A percentile compares a stretch with the other conserved stretches of the same genome.
Evolutionary conservation across 2,797 vertebrate species (phyloP).

Genomic region (Notolabrus celidotus): DNA sequence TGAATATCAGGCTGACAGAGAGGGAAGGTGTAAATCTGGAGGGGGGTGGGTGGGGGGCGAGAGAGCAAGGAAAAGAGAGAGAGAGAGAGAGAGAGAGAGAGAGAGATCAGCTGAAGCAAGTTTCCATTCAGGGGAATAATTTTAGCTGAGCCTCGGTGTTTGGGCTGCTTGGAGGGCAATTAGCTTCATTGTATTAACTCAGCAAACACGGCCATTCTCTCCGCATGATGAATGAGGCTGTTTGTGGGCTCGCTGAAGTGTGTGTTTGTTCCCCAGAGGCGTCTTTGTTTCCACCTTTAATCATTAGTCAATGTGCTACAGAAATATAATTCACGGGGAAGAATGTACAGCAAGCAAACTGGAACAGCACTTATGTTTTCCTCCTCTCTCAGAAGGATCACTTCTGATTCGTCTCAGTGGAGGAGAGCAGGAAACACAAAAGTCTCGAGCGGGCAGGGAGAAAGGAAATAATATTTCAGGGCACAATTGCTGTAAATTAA

Average conservation of each 20-base stretch:
- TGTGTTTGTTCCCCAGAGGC: constrained; percentile 81
- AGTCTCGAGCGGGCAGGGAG: constrained; percentile 24
- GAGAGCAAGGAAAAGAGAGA: constrained; percentile 10
- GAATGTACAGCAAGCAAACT: constrained; percentile 68
- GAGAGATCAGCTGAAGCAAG: constrained; percentile 75
- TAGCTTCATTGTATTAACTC: constrained; percentile 86
- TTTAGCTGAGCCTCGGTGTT: constrained; percentile 83
- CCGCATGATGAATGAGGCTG: constrained; percentile 84
- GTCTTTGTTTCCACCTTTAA: constrained; percentile 84
- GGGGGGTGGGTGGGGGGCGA: constrained; percentile 32
- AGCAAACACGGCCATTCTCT: constrained; percentile 82
- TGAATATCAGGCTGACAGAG: constrained; percentile 78
- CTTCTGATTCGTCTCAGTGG: constrained; percentile 56
- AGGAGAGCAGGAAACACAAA: constrained; percentile 51
- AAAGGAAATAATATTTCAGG: constrained; percentile 58
- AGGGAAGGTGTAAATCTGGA: constrained; percentile 58
- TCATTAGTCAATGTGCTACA: constrained; percentile 82
- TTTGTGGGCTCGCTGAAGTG: constrained; percentile 80
- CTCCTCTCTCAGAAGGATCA: constrained; percentile 51
- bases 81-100: constrained; percentile 28
- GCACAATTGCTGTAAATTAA: constrained; percentile 71
- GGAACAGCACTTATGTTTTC: constrained; percentile 63
- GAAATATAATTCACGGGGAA: constrained; percentile 77
- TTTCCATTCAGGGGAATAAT: constrained; percentile 78
- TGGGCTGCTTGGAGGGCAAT: constrained; percentile 83